Evolutionary conservation across 2,888 invertebrate genomes (phyloP).

Genomic region (Drosophila lutescens): DNA sequence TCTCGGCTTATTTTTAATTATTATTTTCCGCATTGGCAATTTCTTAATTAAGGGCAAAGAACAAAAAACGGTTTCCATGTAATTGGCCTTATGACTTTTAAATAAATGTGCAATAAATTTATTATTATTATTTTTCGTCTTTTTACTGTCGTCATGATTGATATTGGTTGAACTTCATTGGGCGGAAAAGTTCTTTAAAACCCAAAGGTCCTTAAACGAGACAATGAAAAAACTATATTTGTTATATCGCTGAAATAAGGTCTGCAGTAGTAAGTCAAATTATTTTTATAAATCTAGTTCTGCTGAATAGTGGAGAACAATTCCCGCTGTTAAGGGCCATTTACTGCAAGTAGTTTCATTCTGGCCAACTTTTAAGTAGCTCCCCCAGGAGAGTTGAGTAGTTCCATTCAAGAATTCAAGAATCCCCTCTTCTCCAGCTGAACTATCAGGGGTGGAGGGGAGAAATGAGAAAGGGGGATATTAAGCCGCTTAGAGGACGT

Average conservation of each 20-base stretch:
- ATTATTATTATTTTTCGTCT: slow-evolving; percentile 31
- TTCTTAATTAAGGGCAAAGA: slow-evolving; percentile 67
- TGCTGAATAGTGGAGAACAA: neutral
- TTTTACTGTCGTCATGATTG: neutral
- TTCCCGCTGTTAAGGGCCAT: neutral
- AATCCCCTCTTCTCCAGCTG: too few relatives aligned
- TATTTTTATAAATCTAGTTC: too few relatives aligned
- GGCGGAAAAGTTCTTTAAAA: neutral
- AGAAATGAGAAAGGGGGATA: neutral
- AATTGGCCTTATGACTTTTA: slow-evolving; percentile 71
- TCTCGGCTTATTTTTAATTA: slow-evolving; percentile 72
- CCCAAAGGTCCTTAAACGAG: too few relatives aligned
- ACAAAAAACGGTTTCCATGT: slow-evolving; percentile 39
- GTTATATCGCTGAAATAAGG: too few relatives aligned
- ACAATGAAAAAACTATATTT: too few relatives aligned
- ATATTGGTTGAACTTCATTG: neutral
- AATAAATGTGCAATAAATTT: slow-evolving; percentile 71
- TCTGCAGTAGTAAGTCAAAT: too few relatives aligned
- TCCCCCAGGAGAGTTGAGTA: neutral
- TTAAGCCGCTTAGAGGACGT: slow-evolving; percentile 42
- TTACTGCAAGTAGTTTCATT: neutral
- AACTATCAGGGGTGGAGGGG: neutral
- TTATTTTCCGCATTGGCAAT: slow-evolving; percentile 76
- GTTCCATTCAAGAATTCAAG: slow-evolving; percentile 19
- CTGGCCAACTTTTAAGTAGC: slow-evolving; percentile 12